phyloP scores from a whole-genome alignment of 2,113 vertebrate genomes.

The Nematolebias whitei region DNA sequence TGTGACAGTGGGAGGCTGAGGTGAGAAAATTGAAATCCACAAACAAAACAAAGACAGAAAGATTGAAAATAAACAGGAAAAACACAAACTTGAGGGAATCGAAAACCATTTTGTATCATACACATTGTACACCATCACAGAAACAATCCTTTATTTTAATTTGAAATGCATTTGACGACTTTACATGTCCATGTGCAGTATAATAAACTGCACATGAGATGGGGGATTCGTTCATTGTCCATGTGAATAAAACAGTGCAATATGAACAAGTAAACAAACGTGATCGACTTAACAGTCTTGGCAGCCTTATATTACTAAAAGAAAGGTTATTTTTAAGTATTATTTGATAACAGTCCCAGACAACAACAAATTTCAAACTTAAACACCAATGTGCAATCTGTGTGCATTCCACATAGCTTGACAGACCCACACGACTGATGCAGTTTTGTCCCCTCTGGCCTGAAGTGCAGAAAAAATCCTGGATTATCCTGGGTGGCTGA shows the following conservation, averaged over 20 bases:
- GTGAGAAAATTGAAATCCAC: background rate
- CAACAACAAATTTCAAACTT: conserved; percentile 1
- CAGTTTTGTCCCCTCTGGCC: background rate
- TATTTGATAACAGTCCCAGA: background rate
- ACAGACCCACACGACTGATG: background rate
- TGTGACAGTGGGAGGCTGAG: background rate
- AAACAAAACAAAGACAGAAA: background rate
- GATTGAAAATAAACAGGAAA: background rate
- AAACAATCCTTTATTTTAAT: background rate
- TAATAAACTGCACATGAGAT: background rate
- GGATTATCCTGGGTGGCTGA: conserved; percentile 11
- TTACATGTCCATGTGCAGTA: background rate
- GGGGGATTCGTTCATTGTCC: background rate
- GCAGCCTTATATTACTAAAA: background rate
- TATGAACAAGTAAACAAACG: background rate
- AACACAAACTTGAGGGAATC: background rate
- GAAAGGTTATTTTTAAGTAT: background rate
- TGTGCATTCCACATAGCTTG: background rate
- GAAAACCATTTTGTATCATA: background rate
- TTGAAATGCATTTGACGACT: background rate
- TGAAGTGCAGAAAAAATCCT: conserved; percentile 10
- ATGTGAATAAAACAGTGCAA: background rate
- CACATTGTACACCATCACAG: background rate
- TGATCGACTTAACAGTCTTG: background rate
- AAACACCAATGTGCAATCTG: conserved; percentile 5